Conservation (phyloP, 2,113 vertebrate genomes). For the Polyodon spathula region DNA sequence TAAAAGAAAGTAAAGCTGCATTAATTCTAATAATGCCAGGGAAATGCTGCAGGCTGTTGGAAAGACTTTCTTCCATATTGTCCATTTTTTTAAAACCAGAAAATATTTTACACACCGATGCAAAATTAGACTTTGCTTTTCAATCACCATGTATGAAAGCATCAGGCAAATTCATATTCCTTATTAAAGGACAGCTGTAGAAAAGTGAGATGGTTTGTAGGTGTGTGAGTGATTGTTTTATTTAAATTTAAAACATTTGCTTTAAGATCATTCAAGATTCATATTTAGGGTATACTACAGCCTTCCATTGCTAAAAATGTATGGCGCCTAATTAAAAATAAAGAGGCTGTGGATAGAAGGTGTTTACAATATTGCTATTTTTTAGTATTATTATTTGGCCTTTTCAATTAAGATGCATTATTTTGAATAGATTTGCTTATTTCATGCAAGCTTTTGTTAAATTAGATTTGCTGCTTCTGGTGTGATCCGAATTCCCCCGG, state of each 20-base stretch:
- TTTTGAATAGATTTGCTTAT: constrained; percentile 7
- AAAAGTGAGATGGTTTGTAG: constrained; percentile 38
- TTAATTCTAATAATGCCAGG: constrained; percentile 37
- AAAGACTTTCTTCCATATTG: constrained; percentile 47
- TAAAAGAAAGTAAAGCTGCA: constrained; percentile 37
- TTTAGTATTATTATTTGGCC: no score
- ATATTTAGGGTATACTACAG: no score
- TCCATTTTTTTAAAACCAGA: constrained; percentile 58
- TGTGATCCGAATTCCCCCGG: constrained; percentile 30
- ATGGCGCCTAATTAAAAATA: no score
- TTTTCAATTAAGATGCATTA: neutral
- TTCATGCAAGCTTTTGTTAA: constrained; percentile 25
- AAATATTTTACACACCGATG: constrained; percentile 31
- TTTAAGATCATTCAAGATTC: constrained; percentile 42
- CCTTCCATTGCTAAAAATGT: no score
- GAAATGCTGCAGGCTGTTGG: constrained; percentile 50
- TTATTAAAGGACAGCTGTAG: constrained; percentile 50
- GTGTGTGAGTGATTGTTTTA: constrained; percentile 34
- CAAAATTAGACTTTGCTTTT: constrained; percentile 39
- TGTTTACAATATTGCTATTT: no score
- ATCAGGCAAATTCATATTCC: constrained; percentile 55
- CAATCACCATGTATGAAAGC: constrained; percentile 48
- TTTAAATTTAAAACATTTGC: constrained; percentile 47
- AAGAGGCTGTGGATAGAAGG: no score
- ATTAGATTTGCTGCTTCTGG: constrained; percentile 19